Base-by-base conservation (phyloP, 1,140 invertebrate species). In the Euura lappo region DNA sequence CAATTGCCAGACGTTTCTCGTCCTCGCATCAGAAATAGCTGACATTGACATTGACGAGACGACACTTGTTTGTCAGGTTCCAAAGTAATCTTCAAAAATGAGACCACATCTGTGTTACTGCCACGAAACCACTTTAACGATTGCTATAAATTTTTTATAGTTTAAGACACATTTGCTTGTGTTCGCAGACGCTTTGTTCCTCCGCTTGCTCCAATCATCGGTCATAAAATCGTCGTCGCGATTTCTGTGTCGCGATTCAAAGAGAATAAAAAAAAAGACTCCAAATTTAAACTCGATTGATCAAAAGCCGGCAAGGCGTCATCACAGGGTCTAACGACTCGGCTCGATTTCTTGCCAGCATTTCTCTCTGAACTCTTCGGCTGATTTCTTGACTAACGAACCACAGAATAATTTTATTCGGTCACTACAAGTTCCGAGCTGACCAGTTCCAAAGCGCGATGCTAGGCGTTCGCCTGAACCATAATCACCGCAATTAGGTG, bases 121-220 rank as follows among this genome's bases (percentile, higher is more conserved):
- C 3, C 10, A 60, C 6, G 51, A 60, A 60, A 60, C 51, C 51
- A 60, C 51, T 60, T 60, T 60, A 60, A 60, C 51, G 51, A 60
- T 60, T 60, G 51, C 51, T 60, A 60, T 60, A 60, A 60, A 60
- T n/a, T 60, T 60, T 60, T 60, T 60, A 60, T 60, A 60, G 51
- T 0, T n/a, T n/a, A 60, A n/a, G 10, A 6, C 13, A n/a, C 13
- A 5, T 60, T 60, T 8, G 51, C 51, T 60, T 4, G 51, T 60
- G 51, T n/a, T 60, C 13, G 51, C 51, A 60, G 51, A 8, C 51
- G 51, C 51, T 6, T 60, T 60, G 51, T 60, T 60, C 51, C 3
- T 60, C 51, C 51, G 51, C 4, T 8, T 5, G 51, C 13, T n/a
- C 51, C 51, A 60, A 6, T n/a, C 51, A 60, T 60, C 51, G 51